Evolutionary conservation across 2,113 vertebrate genomes (phyloP).

Genomic region (Saccopteryx leptura): DNA sequence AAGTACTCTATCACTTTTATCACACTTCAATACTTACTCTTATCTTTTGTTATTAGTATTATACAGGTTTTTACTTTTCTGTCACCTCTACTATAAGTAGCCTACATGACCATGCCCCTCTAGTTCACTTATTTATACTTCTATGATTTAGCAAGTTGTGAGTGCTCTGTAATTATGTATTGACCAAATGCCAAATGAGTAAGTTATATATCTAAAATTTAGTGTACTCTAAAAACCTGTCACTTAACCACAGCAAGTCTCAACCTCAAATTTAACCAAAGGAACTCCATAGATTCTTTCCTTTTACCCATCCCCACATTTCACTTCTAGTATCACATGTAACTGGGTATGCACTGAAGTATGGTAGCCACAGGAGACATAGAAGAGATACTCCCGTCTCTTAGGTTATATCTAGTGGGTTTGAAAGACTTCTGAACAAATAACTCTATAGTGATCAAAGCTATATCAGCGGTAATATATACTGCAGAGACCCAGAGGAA

Average conservation of each 20-base stretch:
- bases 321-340: not conserved
- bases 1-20: not conserved
- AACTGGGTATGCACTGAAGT: not conserved
- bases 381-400: fast-evolving
- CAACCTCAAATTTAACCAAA: not conserved
- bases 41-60: not conserved
- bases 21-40: not conserved
- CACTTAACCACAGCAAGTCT: not conserved
- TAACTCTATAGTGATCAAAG: not conserved
- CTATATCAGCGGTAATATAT: not conserved
- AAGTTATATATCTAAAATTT: not conserved
- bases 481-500: not conserved
- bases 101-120: not conserved
- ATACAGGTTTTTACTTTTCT: not conserved
- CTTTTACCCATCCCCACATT: not conserved
- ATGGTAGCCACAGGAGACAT: not conserved
- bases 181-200: not conserved
- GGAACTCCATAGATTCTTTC: not conserved
- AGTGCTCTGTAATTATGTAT: not conserved
- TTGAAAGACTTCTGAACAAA: not conserved
- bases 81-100: not conserved
- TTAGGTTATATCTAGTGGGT: not conserved
- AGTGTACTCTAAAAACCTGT: not conserved
- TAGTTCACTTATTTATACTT: not conserved
- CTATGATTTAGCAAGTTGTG: not conserved